phyloP scores from a whole-genome alignment of 2,113 vertebrate genomes.

The Dromas ardeola region DNA sequence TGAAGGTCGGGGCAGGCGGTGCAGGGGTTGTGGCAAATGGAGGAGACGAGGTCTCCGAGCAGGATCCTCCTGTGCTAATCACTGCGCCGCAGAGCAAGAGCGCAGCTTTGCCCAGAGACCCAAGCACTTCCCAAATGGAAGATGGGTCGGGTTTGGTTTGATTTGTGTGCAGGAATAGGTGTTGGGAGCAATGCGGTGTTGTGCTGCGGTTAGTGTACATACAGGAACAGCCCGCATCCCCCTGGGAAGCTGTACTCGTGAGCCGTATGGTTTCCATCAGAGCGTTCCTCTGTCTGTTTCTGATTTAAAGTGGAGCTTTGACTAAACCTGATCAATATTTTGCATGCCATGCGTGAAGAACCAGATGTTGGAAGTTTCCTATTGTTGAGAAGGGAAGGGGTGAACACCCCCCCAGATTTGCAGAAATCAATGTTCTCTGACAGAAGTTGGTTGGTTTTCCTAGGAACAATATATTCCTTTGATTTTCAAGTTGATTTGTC shows the following conservation, averaged over 20 bases:
- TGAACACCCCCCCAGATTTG: slow-evolving; percentile 79
- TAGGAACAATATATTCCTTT: slow-evolving; percentile 69
- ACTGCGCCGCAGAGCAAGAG: accelerated
- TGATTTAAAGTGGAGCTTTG: slow-evolving; percentile 82
- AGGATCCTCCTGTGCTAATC: accelerated
- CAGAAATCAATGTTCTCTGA: slow-evolving; percentile 87
- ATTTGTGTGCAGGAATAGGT: background rate
- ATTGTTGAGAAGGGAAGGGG: slow-evolving; percentile 69
- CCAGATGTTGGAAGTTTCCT: slow-evolving; percentile 96
- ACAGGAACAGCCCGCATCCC: background rate
- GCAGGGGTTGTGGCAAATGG: background rate
- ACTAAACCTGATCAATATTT: slow-evolving; percentile 92
- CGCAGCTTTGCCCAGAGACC: background rate
- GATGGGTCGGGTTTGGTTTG: background rate
- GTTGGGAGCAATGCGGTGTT: background rate
- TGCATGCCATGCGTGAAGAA: slow-evolving; percentile 94
- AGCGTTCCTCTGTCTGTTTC: slow-evolving; percentile 70
- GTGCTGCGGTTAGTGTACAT: background rate
- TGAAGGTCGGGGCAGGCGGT: accelerated
- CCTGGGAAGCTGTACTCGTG: slow-evolving; percentile 43
- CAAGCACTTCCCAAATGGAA: accelerated
- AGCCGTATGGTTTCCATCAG: slow-evolving; percentile 75
- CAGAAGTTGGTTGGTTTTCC: slow-evolving; percentile 76
- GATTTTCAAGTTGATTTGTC: slow-evolving; percentile 71
- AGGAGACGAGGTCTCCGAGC: background rate